Evolutionary conservation across 2,113 vertebrate species (phyloP).

Genomic region (Tetrax tetrax): DNA sequence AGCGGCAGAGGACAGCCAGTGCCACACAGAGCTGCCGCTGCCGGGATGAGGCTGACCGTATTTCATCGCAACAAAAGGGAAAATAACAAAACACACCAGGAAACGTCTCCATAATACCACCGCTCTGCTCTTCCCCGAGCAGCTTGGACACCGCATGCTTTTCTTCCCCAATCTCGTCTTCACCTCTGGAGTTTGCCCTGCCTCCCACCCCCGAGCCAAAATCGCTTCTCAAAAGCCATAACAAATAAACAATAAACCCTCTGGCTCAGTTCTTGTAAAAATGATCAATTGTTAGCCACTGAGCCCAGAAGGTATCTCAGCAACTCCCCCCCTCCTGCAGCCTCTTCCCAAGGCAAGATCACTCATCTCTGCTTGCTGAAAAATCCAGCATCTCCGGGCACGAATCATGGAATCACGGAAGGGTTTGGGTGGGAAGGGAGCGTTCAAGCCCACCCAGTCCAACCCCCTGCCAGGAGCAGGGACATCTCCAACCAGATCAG

Average conservation of each 20-base stretch:
- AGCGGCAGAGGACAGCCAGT: fast-evolving
- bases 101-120: not conserved
- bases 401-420: not conserved
- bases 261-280: not conserved
- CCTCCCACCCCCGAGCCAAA: not conserved
- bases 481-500: too few species aligned
- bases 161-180: not conserved
- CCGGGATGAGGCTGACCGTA: not conserved
- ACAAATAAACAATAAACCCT: not conserved
- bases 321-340: not conserved
- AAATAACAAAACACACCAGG: not conserved
- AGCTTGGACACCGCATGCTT: fast-evolving
- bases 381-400: fast-evolving
- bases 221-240: not conserved
- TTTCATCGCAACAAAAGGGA: not conserved
- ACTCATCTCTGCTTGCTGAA: not conserved
- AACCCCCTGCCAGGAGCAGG: too few species aligned
- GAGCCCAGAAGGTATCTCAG: not conserved
- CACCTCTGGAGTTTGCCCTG: not conserved
- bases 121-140: fast-evolving
- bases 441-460: too few species aligned
- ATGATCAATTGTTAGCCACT: not conserved
- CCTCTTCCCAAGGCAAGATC: not conserved
- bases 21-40: not conserved
- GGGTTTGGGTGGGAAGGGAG: too few species aligned